Conservation (phyloP, 2,113 vertebrate species). For the Microtus ochrogaster region DNA sequence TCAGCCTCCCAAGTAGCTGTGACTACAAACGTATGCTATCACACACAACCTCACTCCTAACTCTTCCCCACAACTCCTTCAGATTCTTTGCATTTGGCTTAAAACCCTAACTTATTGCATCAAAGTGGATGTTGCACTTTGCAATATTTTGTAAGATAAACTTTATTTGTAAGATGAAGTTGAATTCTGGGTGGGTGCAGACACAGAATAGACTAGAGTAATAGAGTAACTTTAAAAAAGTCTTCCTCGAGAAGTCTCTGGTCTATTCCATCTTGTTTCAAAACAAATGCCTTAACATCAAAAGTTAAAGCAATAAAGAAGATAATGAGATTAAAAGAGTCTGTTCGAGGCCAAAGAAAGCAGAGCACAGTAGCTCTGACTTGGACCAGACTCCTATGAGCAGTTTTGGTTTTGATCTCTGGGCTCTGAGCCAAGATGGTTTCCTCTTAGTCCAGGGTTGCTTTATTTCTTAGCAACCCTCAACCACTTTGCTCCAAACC, state of each 20-base stretch:
- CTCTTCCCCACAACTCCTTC: neutral
- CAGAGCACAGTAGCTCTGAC: neutral
- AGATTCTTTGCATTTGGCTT: neutral
- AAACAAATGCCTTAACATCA: conserved; percentile 29
- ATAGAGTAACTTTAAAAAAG: neutral
- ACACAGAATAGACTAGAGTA: neutral
- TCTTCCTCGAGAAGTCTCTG: neutral
- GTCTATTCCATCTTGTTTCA: conserved; percentile 8
- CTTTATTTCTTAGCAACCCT: conserved; percentile 10
- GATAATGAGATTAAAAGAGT: conserved; percentile 39
- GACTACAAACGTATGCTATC: neutral
- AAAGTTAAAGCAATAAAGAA: conserved; percentile 49
- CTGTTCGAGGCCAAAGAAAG: conserved; percentile 27
- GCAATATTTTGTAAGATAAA: too few species aligned
- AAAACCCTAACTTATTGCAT: conserved; percentile 13
- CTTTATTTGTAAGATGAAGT: neutral
- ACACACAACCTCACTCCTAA: neutral
- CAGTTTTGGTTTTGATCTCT: conserved; percentile 24
- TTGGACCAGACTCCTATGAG: conserved; percentile 1
- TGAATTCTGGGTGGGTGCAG: neutral
- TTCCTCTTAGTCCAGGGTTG: conserved; percentile 53
- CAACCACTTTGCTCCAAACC: neutral
- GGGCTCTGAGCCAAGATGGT: conserved; percentile 29
- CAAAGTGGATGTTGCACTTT: neutral
- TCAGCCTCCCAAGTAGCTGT: neutral